These are phyloP conservation scores for Acropora tenuis DNA, from an alignment of 64 coral and sea anemone species.

Conservation along the genomic window DNA sequence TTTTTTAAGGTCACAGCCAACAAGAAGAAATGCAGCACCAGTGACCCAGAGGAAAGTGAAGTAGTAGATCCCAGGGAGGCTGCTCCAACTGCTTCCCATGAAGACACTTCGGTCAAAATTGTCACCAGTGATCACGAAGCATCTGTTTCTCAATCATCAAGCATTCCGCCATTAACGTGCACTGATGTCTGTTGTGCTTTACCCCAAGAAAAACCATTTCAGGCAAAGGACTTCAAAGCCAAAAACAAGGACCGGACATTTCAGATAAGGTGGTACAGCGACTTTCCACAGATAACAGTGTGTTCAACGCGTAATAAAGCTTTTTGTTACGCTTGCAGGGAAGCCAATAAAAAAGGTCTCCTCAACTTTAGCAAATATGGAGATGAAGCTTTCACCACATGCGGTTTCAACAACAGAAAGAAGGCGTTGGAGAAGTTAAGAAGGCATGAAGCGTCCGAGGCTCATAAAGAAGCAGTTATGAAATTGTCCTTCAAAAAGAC, in stretches of 20 bases:
- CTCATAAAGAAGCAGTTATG: slow-evolving; percentile 53
- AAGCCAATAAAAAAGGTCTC: slow-evolving; percentile 35
- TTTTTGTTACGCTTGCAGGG: slow-evolving; percentile 30
- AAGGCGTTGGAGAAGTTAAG: slow-evolving; percentile 49
- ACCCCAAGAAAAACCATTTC: neutral
- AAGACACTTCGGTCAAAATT: slow-evolving; percentile 20
- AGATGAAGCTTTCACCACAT: slow-evolving; percentile 28
- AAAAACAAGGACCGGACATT: slow-evolving; percentile 41
- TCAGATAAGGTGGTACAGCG: slow-evolving; percentile 35
- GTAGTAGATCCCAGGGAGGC: slow-evolving; percentile 21
- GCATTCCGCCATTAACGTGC: slow-evolving; percentile 15
- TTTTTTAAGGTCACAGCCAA: slow-evolving; percentile 48
- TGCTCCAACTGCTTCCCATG: slow-evolving; percentile 24
- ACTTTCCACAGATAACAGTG: slow-evolving; percentile 29
- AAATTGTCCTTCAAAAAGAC: slow-evolving; percentile 46
- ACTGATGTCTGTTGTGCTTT: slow-evolving; percentile 33
- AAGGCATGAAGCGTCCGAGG: slow-evolving; percentile 53
- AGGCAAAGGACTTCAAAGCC: neutral
- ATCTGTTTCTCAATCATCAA: neutral
- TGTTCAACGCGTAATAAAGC: slow-evolving; percentile 38
- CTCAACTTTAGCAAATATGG: slow-evolving; percentile 48
- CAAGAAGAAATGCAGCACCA: slow-evolving; percentile 53
- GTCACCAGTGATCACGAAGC: slow-evolving; percentile 11
- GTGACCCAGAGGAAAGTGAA: slow-evolving; percentile 50
- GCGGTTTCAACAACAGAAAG: slow-evolving; percentile 47